Percentiles rank a stretch among this genome's conserved stretches.
These are phyloP conservation scores for Morinoia aosen DNA, from an alignment of 2,888 invertebrate genomes.

Conservation along the genomic window DNA sequence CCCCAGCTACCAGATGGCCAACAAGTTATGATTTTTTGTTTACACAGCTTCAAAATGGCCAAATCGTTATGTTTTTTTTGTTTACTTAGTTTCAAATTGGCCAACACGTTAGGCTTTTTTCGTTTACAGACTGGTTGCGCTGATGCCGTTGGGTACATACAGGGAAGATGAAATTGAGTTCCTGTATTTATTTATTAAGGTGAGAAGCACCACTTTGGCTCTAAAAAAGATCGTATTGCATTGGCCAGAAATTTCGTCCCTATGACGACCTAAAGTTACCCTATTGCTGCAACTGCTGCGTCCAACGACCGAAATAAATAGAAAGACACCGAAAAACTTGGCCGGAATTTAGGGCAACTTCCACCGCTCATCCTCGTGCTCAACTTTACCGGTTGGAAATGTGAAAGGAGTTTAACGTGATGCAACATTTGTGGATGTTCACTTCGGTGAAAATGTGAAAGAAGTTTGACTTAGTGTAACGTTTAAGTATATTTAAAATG, in stretches of 20 bases:
- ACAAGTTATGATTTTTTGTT: too few relatives aligned
- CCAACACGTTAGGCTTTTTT: background rate
- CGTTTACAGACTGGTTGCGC: background rate
- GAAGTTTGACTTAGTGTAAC: too few relatives aligned
- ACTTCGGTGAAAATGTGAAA: background rate
- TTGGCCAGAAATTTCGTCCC: constrained; percentile 40
- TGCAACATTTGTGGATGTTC: background rate
- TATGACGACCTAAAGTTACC: constrained; percentile 42
- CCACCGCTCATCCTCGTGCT: background rate
- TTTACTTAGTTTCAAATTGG: too few relatives aligned
- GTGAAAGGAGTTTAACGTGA: background rate
- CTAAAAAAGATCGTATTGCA: background rate
- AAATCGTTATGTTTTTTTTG: too few relatives aligned
- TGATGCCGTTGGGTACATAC: background rate
- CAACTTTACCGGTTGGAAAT: background rate
- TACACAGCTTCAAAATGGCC: too few relatives aligned
- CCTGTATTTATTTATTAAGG: background rate
- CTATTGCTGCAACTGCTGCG: constrained; percentile 24
- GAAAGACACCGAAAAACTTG: constrained; percentile 5
- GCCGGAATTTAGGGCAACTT: background rate
- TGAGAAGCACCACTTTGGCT: background rate
- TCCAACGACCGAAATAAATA: background rate
- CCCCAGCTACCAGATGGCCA: too few relatives aligned
- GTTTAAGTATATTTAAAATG: too few relatives aligned
- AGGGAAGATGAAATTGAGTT: background rate